phyloP scores from a whole-genome alignment of 2,888 invertebrate species.

The Cosmopolites sordidus region DNA sequence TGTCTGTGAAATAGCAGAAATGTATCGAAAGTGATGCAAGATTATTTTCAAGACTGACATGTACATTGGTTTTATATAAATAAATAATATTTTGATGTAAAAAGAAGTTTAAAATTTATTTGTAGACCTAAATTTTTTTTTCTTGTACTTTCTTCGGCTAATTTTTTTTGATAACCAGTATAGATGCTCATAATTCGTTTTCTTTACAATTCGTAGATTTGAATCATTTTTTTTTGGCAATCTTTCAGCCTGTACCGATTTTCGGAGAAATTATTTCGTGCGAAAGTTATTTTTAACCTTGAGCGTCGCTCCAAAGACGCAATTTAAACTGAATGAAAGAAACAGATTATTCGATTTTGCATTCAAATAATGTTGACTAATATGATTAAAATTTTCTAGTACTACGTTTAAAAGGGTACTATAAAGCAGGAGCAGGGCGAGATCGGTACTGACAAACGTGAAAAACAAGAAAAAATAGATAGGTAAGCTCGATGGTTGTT shows the following conservation, averaged over 20 bases:
- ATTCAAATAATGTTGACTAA: neutral
- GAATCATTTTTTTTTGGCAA: neutral
- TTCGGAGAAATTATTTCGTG: neutral
- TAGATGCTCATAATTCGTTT: too few relatives aligned
- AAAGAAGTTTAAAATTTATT: too few relatives aligned
- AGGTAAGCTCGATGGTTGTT: conserved; percentile 30
- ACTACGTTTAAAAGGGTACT: conserved; percentile 37
- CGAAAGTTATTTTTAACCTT: too few relatives aligned
- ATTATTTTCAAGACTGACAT: too few relatives aligned
- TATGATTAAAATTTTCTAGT: conserved; percentile 38
- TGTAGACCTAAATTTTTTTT: too few relatives aligned
- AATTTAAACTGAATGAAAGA: neutral
- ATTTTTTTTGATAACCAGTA: too few relatives aligned
- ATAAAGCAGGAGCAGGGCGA: conserved; percentile 5
- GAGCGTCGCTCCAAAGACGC: neutral
- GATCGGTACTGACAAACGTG: conserved; percentile 14
- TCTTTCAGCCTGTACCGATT: neutral
- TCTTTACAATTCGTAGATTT: too few relatives aligned
- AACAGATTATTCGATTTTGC: neutral
- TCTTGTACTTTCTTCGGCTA: too few relatives aligned
- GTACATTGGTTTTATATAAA: too few relatives aligned
- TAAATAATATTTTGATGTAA: too few relatives aligned
- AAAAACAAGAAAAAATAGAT: conserved; percentile 25
- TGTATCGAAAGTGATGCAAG: too few relatives aligned
- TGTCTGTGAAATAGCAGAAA: too few relatives aligned